Evolutionary conservation across 2,113 vertebrate species (phyloP).

Genomic region (Oncorhynchus masou): DNA sequence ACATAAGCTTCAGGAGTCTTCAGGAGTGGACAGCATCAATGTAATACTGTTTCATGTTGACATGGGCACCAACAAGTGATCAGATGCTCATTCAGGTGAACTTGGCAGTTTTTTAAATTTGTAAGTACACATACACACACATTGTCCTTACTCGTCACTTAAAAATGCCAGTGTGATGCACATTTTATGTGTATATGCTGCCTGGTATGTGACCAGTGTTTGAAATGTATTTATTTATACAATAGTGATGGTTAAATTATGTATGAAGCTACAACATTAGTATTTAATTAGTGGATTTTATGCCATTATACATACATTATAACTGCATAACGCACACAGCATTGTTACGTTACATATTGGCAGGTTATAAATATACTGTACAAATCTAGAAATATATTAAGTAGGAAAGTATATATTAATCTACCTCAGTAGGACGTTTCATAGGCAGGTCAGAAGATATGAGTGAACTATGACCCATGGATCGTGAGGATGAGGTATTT

Average conservation of each 20-base stretch:
- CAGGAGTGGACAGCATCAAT: constrained; percentile 4
- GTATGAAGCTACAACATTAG: not conserved
- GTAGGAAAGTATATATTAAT: not conserved
- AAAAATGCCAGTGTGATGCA: constrained; percentile 35
- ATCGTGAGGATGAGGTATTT: not conserved
- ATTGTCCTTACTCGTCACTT: not conserved
- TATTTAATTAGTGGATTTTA: constrained; percentile 1
- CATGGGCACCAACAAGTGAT: constrained; percentile 2
- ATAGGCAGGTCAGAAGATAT: not conserved
- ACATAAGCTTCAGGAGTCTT: constrained; percentile 6
- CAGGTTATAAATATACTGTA: not conserved
- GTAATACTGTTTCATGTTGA: not conserved
- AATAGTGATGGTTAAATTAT: constrained; percentile 29
- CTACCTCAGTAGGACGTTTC: constrained; percentile 18
- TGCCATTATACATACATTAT: constrained; percentile 8
- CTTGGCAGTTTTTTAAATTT: not conserved
- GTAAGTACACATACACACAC: constrained; percentile 4
- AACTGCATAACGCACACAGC: not conserved
- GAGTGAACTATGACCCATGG: not conserved
- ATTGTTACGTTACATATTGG: not conserved
- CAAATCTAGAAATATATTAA: not conserved
- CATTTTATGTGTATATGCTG: constrained; percentile 35
- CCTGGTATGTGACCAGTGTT: not conserved
- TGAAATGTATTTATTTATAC: not conserved
- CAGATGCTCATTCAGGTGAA: not conserved